Base-by-base conservation (phyloP, 2,888 invertebrate species). In the Antheraea yamamai region DNA sequence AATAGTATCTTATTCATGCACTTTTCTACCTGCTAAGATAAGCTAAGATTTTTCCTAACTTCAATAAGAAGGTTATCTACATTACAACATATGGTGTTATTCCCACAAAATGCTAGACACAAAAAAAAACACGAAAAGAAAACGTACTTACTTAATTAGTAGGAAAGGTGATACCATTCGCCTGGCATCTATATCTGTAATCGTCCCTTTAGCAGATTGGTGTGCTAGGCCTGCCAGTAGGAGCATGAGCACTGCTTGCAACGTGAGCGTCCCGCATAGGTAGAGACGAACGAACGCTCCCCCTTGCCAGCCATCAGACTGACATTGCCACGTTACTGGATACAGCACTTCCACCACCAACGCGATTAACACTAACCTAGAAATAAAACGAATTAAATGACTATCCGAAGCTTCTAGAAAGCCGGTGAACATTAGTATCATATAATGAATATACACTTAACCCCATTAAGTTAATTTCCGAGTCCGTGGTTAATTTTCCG, bases 181-280 rank as follows among this genome's bases (percentile, higher is more conserved):
- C 80, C 98, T 95, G 10, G 96, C 96, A 75, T 96, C 95, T 47
- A 96, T 96, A 81, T 98, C 97, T 77, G 97, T 96, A 82, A 98
- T 97, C 77, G 97, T 96, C 51, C 98, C 98, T 82, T 96, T 95
- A 18, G 97, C 96, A 80, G 97, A 97, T 81, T 97, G 96, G 87
- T 96, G 96, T 58, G 97, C 96, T 80, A 97, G 93, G 47, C 95
- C 95, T 70, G 96, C 95, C 78, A 97, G 91, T 58, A 97, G 93
- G 80, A 97, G 87, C 86, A 97, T 95, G 75, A 97, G 95, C 66
- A 95, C 87, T 20, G 95, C 95, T 76, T 97, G 96, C 79, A 97
- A 94, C 14, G 95, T 93, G 85, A 97, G 90, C 83, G 96, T 96
- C 52, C 97, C 97, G 82, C 96, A 95, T 75, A 97, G 95, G 89